Evolutionary conservation across 1,140 invertebrate genomes (phyloP).

Genomic region (Lucilia sericata): DNA sequence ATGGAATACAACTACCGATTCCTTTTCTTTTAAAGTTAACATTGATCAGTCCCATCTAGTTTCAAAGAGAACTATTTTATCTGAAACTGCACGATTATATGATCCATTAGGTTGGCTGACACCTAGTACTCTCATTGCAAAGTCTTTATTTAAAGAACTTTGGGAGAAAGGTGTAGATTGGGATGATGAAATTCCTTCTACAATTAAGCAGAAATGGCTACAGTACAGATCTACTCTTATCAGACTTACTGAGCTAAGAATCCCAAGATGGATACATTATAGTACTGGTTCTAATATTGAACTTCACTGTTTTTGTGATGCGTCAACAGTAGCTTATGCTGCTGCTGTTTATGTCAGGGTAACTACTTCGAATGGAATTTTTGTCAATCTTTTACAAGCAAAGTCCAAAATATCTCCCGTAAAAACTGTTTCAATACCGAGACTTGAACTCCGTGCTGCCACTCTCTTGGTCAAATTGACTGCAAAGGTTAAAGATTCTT

Average conservation of each 20-base stretch:
- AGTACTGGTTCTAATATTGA: too few species aligned
- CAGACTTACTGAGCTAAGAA: not conserved
- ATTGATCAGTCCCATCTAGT: not conserved
- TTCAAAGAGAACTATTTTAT: slow-evolving; percentile 50
- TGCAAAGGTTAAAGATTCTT: too few species aligned
- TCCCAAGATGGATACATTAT: too few species aligned
- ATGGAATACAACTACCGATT: slow-evolving; percentile 20
- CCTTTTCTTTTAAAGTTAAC: slow-evolving; percentile 21
- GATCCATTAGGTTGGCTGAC: slow-evolving; percentile 63
- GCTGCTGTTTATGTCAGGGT: not conserved
- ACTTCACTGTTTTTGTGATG: too few species aligned
- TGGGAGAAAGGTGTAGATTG: slow-evolving; percentile 21
- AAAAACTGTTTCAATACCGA: slow-evolving; percentile 31
- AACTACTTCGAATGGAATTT: not conserved
- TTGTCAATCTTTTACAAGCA: not conserved
- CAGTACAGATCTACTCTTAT: not conserved
- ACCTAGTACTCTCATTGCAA: slow-evolving; percentile 62
- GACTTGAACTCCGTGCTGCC: slow-evolving; percentile 32
- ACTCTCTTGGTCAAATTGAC: too few species aligned
- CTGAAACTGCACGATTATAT: slow-evolving; percentile 57
- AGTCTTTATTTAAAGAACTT: slow-evolving; percentile 65
- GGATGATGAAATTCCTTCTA: slow-evolving; percentile 21
- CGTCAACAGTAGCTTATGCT: too few species aligned
- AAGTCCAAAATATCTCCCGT: not conserved
- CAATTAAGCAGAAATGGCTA: not conserved